Base-by-base conservation (phyloP, 2,888 invertebrate species). In the Rhabditoides inermis region DNA sequence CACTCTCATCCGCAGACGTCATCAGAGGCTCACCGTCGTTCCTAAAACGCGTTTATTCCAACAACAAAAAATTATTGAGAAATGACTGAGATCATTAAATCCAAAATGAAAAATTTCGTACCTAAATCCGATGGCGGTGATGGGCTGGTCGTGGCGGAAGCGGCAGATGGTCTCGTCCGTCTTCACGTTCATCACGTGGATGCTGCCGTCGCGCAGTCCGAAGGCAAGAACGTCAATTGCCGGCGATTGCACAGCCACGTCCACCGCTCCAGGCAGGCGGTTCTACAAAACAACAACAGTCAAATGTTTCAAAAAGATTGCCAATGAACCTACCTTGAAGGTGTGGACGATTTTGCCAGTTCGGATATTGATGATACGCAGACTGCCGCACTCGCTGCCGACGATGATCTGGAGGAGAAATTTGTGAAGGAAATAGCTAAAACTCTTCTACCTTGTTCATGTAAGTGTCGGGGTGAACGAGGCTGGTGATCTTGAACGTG, bases 391-490 rank as follows among this genome's bases (percentile, higher is more conserved):
- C 7, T 53, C 37, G n/a, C 61, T 60, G 12, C 69, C 73, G 15
- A 72, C 26, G 1, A 73, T 44, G 35, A 73, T 55, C 70, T 72
- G 52, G 52, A 61, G 18, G 45, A 12, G 15, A 37, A 10, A 40
- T 25, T 45, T 37, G 18, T 48, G 27, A 35, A 42, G 25, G 6
- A n/a, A 28, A 47, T 15, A 22, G 25, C 20, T n/a, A 15, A 27
- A n/a, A 27, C 5, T 20, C 12, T 26, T 20, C 25, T 25, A 95
- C 83, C 76, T 98, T 98, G 77, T 98, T 95, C 18, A 91, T 78
- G 77, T 95, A 98, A 0, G 94, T 90, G 25, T 84, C 85, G 0
- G 95, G 98, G 81, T 98, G 98, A 52, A 87, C 81, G n/a, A 92
- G 61, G 0, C 88, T 82, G 0, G 87, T 85, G 28, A 94, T 84